Base-by-base conservation (phyloP, 2,113 vertebrate genomes). In the Lamprotornis superbus region DNA sequence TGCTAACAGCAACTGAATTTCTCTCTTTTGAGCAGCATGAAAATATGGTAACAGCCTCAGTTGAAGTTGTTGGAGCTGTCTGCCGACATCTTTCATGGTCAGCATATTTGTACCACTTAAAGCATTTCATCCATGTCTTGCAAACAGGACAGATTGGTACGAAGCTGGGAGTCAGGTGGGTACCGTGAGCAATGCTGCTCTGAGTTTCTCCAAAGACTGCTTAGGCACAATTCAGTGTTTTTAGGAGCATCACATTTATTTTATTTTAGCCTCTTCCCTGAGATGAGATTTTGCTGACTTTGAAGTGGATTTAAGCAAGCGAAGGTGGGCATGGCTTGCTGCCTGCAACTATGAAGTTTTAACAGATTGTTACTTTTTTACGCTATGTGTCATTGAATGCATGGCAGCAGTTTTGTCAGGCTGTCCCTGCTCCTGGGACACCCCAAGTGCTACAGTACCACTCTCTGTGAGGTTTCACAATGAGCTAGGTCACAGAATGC, bases 91-190 rank as follows among this genome's bases (percentile, higher is more conserved):
- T 99, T 12, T 98, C 99, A 2, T 99, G 99, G 99, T 98, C 99
- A 85, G 98, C 99, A 0, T 99, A 99, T 79, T 95, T 99, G 31
- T 99, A 98, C 97, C 98, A 99, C 95, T 97, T 99, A 80, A 99
- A 99, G 89, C 98, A 99, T 83, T 99, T 99, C 70, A 97, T 99
- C 94, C 99, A 99, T 50, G 95, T 99, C 49, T 98, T 99, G 87
- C 99, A 99, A 84, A 98, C 97, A 0, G 98, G 98, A 55, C 98
- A 99, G 95, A 96, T 98, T 9, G 97, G 98, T 70, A 99, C 99
- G 40, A 99, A 99, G 93, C 95, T 99, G 91, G 98, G 98, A 61
- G 99, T 99, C 95, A 99, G 98, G 99, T 99, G 97, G 95, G 99
- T 99, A 93, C 33, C 24, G 10, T 57, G 31, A 83, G 17, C 3